Percentiles rank a stretch among this genome's conserved stretches.
phyloP scores from a whole-genome alignment of 2,797 vertebrate genomes.

The Kryptopterus vitreolus region DNA sequence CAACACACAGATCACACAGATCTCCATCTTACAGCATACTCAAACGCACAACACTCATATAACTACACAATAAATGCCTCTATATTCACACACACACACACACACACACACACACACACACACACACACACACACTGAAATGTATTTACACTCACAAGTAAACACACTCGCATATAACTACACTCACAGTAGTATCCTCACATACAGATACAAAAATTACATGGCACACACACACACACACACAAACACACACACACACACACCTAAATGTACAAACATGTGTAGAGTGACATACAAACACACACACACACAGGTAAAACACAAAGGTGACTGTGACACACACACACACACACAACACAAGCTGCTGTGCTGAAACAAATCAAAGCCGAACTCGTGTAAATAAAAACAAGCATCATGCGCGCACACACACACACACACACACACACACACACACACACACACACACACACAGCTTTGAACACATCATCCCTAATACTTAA shows the following conservation, averaged over 20 bases:
- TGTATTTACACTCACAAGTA: not conserved
- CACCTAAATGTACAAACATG: not conserved
- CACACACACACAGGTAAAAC: not conserved
- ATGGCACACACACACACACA: not conserved
- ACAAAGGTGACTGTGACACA: not conserved
- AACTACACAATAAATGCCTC: too few relatives aligned
- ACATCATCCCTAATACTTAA: too few relatives aligned
- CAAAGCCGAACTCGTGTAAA: not conserved
- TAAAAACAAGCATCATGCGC: not conserved
- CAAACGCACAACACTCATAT: too few relatives aligned
- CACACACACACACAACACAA: not conserved
- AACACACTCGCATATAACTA: not conserved
- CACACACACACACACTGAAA: not conserved
- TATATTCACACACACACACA: not conserved
- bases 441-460: slow-evolving; percentile 50
- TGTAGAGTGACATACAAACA: not conserved
- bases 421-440: slow-evolving; percentile 26
- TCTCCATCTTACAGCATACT: too few relatives aligned
- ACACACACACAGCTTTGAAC: slow-evolving; percentile 54
- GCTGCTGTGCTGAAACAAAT: not conserved
- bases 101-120: not conserved
- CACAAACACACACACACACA: not conserved
- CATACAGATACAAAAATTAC: not conserved
- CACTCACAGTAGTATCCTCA: not conserved
- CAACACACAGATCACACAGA: too few relatives aligned